Evolutionary conservation across 2,797 vertebrate species (phyloP).

Genomic region (Coccyzus lansbergi): DNA sequence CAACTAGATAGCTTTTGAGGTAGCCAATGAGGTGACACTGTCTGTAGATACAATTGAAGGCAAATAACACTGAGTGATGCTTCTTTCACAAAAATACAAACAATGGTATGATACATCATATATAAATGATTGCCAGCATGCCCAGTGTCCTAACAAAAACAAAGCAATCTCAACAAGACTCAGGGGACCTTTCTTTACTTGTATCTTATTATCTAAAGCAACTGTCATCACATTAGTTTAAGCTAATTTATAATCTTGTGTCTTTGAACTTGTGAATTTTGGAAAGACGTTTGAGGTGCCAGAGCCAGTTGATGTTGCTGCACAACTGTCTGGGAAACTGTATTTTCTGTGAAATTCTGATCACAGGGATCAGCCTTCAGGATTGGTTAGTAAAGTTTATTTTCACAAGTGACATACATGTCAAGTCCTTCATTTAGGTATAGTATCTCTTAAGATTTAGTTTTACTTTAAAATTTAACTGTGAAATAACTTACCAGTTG

Average conservation of each 20-base stretch:
- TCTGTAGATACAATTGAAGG: neutral
- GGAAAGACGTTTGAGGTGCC: neutral
- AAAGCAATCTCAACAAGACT: neutral
- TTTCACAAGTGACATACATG: neutral
- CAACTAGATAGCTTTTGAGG: accelerated
- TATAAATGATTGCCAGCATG: neutral
- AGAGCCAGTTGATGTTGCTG: neutral
- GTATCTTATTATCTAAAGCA: neutral
- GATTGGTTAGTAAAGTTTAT: neutral
- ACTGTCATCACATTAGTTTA: neutral
- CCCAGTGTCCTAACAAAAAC: neutral
- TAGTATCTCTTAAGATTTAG: neutral
- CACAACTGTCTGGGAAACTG: neutral
- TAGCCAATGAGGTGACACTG: neutral
- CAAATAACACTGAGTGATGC: neutral
- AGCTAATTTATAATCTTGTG: neutral
- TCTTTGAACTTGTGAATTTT: neutral
- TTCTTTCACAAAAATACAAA: neutral
- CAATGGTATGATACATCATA: neutral
- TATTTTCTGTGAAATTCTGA: neutral
- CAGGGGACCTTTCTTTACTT: neutral
- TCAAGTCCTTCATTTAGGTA: neutral
- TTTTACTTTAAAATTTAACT: neutral
- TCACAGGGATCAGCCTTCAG: neutral
- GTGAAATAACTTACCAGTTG: neutral